Base-by-base conservation (phyloP, 2,888 invertebrate species). In the Stratiomys singularior region DNA sequence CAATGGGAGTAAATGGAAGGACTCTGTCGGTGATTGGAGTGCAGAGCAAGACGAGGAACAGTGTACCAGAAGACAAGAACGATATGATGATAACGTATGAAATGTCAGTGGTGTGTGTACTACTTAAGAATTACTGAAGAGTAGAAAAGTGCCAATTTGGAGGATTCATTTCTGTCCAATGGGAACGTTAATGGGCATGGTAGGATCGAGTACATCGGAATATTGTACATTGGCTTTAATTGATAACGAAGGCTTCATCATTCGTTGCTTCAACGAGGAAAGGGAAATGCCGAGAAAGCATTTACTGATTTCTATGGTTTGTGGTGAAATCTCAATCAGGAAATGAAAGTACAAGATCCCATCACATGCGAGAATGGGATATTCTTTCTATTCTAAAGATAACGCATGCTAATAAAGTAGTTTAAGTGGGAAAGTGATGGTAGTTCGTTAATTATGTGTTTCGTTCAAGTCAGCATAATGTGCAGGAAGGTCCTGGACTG, bases 171-270 rank as follows among this genome's bases (percentile, higher is more conserved):
- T 15, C 3, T 9, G 52, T 13, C 18, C 52, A 15, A 18, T 52
- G 18, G 52, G 18, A n/a, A 52, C 15, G 63, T 13, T 25, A 66
- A 37, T 37, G 37, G 63, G 37, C 37, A 37, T 5, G 9, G 37
- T 9, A 37, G 66, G 66, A 37, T 66, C n/a, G 11, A 66, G 37
- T 18, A 37, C 44, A 66, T 18, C 66, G 15, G 66, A 66, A 66
- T 66, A 66, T 13, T 37, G 37, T 37, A 66, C 18, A 66, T 7
- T 66, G 66, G 18, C n/a, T 44, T 66, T 66, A 66, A 66, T 66
- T 66, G 66, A 66, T 37, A 66, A 30, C 18, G 37, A 37, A 37
- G 37, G 18, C 66, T 37, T 37, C 18, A 44, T 37, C 37, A n/a
- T 15, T 30, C 66, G 15, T 15, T 52, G 52, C 4, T 15, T 4